These are phyloP conservation scores for Hyperoodon ampullatus DNA, from an alignment of 2,113 vertebrate genomes.

Conservation along the genomic window DNA sequence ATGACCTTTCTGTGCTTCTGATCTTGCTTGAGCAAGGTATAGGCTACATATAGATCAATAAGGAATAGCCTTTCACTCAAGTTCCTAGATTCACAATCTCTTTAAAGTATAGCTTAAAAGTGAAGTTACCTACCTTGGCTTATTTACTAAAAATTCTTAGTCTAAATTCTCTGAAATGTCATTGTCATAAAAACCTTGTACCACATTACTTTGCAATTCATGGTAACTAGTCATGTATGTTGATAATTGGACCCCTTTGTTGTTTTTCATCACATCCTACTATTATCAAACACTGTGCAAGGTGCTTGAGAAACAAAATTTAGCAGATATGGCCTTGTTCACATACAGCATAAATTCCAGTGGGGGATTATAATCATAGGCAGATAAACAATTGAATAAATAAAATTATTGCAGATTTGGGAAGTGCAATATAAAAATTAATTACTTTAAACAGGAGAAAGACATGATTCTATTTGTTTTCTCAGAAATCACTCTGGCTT, in stretches of 20 bases:
- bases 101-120: neutral
- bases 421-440: slow-evolving; percentile 14
- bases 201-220: neutral
- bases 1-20: no score
- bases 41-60: neutral
- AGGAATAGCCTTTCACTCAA: neutral
- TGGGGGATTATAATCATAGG: neutral
- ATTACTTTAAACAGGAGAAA: neutral
- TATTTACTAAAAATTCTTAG: neutral
- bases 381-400: neutral
- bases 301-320: neutral
- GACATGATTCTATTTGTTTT: neutral
- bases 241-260: neutral
- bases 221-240: neutral
- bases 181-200: neutral
- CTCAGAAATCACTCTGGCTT: slow-evolving; percentile 4
- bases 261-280: neutral
- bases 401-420: neutral
- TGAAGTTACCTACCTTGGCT: neutral
- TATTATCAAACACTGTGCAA: neutral
- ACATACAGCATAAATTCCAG: neutral
- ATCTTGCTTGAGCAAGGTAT: neutral
- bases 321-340: neutral
- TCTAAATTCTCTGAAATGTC: neutral
- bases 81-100: neutral